Percentiles rank a stretch among this genome's conserved stretches.
Conservation (phyloP, 1,140 invertebrate species). For the Sycophila sp. region DNA sequence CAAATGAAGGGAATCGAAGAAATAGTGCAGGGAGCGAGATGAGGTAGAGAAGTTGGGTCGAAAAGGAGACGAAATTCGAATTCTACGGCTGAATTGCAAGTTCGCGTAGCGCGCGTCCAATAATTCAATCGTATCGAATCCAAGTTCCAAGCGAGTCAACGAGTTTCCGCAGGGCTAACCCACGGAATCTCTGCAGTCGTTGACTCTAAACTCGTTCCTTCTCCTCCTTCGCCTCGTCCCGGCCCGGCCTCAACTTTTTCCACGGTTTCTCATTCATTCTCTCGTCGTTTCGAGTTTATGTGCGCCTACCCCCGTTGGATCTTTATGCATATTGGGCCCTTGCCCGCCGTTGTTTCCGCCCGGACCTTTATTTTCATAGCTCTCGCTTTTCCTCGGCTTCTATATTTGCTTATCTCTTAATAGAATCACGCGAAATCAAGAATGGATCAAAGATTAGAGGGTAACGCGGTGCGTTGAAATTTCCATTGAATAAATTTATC, state of each 20-base stretch:
- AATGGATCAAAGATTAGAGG: too few relatives aligned
- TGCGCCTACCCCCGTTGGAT: too few relatives aligned
- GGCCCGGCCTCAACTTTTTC: background rate
- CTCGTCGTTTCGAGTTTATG: background rate
- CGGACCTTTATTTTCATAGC: too few relatives aligned
- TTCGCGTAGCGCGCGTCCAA: constrained; percentile 28
- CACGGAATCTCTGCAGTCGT: constrained; percentile 40
- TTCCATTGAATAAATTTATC: too few relatives aligned
- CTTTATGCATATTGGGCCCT: too few relatives aligned
- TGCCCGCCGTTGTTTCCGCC: too few relatives aligned
- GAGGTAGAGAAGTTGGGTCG: background rate
- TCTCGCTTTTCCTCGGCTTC: too few relatives aligned
- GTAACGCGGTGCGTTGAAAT: too few relatives aligned
- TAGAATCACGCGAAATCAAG: too few relatives aligned
- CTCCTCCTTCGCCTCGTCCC: background rate
- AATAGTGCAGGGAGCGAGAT: constrained; percentile 15
- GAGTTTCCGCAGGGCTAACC: constrained; percentile 37
- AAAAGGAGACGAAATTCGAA: constrained; percentile 27
- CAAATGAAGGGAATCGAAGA: background rate
- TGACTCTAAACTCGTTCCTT: constrained; percentile 1
- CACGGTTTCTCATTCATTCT: background rate
- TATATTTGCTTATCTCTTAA: background rate
- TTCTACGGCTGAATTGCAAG: constrained; percentile 31
- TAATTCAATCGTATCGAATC: constrained; percentile 45
- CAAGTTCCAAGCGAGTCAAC: constrained; percentile 37